Evolutionary conservation across 2,797 vertebrate genomes (phyloP).

Genomic region (Euthynnus affinis): DNA sequence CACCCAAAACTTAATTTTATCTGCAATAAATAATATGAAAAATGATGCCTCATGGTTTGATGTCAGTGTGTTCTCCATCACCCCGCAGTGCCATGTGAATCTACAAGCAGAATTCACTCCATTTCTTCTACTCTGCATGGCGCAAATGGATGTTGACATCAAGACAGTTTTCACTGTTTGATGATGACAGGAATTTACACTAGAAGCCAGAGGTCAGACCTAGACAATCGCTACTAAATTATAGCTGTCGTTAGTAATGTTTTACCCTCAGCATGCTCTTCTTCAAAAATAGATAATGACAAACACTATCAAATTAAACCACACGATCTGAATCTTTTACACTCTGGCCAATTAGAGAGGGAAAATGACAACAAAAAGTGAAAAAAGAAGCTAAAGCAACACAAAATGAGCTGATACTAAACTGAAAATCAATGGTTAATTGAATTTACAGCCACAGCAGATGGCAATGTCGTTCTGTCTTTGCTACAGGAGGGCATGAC

Average conservation of each 20-base stretch:
- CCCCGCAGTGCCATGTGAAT: background rate
- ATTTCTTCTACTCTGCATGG: constrained; percentile 2
- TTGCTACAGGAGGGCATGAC: constrained; percentile 1
- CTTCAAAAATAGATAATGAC: constrained; percentile 1
- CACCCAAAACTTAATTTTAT: constrained; percentile 56
- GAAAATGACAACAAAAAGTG: background rate
- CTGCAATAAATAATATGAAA: constrained; percentile 52
- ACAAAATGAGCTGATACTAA: background rate
- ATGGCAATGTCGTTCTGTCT: constrained; percentile 72
- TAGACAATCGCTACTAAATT: constrained; percentile 7
- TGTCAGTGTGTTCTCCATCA: constrained; percentile 36
- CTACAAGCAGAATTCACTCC: constrained; percentile 8
- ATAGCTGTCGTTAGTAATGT: background rate
- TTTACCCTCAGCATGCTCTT: constrained; percentile 2
- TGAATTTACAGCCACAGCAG: constrained; percentile 59
- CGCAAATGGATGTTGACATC: constrained; percentile 30
- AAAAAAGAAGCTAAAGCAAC: background rate
- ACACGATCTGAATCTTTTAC: background rate
- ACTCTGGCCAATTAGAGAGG: background rate
- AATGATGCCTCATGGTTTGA: constrained; percentile 35
- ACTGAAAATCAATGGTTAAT: constrained; percentile 19
- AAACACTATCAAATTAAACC: constrained; percentile 11
- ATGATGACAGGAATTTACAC: constrained; percentile 10
- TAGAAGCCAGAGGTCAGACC: constrained; percentile 5
- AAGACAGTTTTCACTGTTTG: background rate